Evolutionary conservation across 2,797 vertebrate species (phyloP).

Genomic region (Rhadinocentrus ornatus): DNA sequence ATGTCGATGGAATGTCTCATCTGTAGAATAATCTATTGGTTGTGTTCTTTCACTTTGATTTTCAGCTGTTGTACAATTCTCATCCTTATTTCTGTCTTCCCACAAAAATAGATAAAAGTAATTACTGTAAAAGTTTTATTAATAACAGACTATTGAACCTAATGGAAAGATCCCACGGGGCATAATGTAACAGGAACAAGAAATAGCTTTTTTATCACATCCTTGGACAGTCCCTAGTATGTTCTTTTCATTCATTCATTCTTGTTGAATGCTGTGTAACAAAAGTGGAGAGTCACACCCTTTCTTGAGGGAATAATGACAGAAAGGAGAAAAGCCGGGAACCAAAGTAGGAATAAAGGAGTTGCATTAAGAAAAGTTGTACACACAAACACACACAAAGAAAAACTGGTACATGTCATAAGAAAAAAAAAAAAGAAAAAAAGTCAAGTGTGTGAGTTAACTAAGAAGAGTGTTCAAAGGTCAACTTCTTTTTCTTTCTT

Average conservation of each 20-base stretch:
- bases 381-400: background rate
- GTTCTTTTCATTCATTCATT: background rate
- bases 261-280: slow-evolving; percentile 1
- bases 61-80: background rate
- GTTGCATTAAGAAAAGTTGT: background rate
- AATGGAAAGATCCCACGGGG: background rate
- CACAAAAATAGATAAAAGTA: background rate
- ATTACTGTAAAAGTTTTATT: background rate
- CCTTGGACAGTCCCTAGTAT: slow-evolving; percentile 5
- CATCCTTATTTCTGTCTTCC: background rate
- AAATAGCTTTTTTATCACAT: background rate
- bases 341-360: slow-evolving; percentile 1
- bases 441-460: slow-evolving; percentile 3
- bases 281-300: slow-evolving; percentile 34
- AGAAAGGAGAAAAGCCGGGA: slow-evolving; percentile 5
- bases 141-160: background rate
- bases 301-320: slow-evolving; percentile 44
- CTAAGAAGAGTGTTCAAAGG: background rate
- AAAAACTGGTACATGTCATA: background rate
- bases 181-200: background rate
- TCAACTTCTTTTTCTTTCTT: no score
- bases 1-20: background rate
- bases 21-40: background rate
- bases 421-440: background rate
- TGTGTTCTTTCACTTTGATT: background rate